phyloP scores from a whole-genome alignment of 2,113 vertebrate genomes.

The Oreochromis spilurus region DNA sequence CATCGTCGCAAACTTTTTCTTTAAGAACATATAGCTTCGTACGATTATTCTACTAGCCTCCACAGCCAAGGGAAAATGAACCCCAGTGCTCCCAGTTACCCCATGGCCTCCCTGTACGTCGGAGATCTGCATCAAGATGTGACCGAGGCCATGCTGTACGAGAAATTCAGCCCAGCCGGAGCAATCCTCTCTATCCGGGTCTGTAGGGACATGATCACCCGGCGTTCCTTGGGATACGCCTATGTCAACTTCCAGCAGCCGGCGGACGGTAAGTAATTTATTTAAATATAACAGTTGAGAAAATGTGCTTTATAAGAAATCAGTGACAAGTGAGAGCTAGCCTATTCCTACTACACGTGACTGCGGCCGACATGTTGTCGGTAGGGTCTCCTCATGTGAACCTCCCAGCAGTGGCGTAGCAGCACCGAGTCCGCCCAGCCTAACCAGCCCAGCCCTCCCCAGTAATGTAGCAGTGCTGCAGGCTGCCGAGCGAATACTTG shows the following conservation, averaged over 20 bases:
- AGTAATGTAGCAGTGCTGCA: not conserved
- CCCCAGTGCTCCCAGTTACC: conserved; percentile 86
- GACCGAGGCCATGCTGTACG: conserved; percentile 89
- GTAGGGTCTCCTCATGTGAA: conserved; percentile 28
- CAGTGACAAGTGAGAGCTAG: not conserved
- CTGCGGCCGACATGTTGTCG: conserved; percentile 63
- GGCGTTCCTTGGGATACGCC: conserved; percentile 85
- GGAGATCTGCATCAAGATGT: conserved; percentile 87
- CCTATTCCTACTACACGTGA: conserved; percentile 39
- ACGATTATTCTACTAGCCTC: not conserved
- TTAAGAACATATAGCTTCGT: not conserved
- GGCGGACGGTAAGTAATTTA: conserved; percentile 77
- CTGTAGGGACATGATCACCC: conserved; percentile 89
- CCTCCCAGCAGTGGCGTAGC: conserved; percentile 49
- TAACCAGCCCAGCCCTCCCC: not conserved
- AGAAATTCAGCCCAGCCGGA: conserved; percentile 88
- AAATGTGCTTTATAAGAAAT: not conserved
- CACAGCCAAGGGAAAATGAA: conserved; percentile 73
- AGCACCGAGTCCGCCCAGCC: not conserved
- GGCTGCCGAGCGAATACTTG: not conserved
- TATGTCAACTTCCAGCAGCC: conserved; percentile 91
- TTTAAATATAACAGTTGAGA: not conserved
- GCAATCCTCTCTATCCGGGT: conserved; percentile 87
- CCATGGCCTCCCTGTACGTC: conserved; percentile 88
- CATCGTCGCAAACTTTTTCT: conserved; percentile 24